Evolutionary conservation across 2,797 vertebrate genomes (phyloP).

Genomic region (Phoeniculus purpureus): DNA sequence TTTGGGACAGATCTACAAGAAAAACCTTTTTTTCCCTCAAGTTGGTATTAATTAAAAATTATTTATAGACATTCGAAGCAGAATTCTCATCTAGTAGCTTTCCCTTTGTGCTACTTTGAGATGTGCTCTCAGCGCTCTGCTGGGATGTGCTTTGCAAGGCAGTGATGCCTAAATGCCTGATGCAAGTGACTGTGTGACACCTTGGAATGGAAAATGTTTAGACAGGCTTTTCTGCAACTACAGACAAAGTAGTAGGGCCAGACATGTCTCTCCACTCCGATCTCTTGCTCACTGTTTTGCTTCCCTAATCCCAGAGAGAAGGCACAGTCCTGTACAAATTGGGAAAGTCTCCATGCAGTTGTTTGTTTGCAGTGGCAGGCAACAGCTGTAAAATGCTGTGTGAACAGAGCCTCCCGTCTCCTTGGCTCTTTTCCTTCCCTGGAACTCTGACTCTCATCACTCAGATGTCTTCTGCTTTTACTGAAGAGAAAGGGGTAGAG

Average conservation of each 20-base stretch:
- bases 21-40: neutral
- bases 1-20: slow-evolving; percentile 2
- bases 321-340: neutral
- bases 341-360: neutral
- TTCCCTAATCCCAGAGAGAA: neutral
- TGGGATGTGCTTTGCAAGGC: neutral
- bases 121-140: neutral
- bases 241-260: neutral
- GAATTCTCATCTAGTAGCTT: neutral
- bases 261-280: neutral
- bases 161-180: neutral
- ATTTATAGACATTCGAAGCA: neutral
- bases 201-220: neutral
- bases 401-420: neutral
- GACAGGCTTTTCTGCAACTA: neutral
- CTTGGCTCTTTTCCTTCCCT: neutral
- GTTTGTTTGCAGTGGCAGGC: neutral
- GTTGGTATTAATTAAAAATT: neutral
- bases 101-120: neutral
- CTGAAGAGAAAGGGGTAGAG: neutral
- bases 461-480: neutral
- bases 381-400: neutral
- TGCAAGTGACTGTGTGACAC: neutral
- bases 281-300: neutral
- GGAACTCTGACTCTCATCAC: rapidly evolving